Evolutionary conservation across 2,113 vertebrate species (phyloP).

Genomic region (Dissostichus mawsoni): DNA sequence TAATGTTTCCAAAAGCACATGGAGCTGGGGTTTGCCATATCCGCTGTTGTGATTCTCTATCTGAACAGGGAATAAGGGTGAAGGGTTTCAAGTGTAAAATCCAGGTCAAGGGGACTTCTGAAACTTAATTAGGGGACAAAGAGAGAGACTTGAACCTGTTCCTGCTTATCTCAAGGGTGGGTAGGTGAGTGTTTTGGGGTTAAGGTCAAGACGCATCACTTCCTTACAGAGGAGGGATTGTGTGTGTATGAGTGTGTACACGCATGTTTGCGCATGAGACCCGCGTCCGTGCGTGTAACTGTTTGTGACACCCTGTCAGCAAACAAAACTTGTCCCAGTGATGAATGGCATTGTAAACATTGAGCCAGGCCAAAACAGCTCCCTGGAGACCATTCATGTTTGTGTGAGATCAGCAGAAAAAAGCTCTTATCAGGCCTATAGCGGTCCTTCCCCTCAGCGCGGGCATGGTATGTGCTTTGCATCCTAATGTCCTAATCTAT

Average conservation of each 20-base stretch:
- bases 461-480: conserved; percentile 60
- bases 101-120: conserved; percentile 47
- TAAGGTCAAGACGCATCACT: conserved; percentile 49
- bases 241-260: background rate
- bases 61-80: background rate
- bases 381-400: conserved; percentile 63
- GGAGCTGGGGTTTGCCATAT: conserved; percentile 2
- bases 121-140: conserved; percentile 65
- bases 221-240: background rate
- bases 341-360: conserved; percentile 75
- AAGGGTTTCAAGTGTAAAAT: conserved; percentile 50
- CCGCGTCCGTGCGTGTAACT: conserved; percentile 14
- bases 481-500: conserved; percentile 81
- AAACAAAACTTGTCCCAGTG: conserved; percentile 59
- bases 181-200: conserved; percentile 26
- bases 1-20: conserved; percentile 3
- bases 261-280: background rate
- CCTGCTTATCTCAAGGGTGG: conserved; percentile 46
- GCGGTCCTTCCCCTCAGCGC: conserved; percentile 53
- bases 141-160: conserved; percentile 54
- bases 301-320: conserved; percentile 52
- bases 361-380: conserved; percentile 57
- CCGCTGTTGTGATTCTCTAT: conserved; percentile 16
- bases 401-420: conserved; percentile 80
- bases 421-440: conserved; percentile 73